Base-by-base conservation (phyloP, 2,797 vertebrate species). In the Decapterus maruadsi region DNA sequence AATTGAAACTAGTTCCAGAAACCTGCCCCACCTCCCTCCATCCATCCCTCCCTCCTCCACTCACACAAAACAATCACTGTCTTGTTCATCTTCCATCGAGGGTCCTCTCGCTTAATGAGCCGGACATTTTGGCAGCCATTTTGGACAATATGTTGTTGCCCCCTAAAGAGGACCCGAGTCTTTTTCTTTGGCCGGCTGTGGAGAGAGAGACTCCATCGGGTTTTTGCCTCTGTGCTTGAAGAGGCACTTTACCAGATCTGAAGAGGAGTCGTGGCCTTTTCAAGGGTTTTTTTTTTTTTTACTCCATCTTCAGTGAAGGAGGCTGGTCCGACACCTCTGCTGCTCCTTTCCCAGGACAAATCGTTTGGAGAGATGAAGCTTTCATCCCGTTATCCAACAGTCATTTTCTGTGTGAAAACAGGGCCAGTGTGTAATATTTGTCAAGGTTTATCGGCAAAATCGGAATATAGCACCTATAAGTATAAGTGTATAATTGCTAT, bases 51-150 rank as follows among this genome's bases (percentile, higher is more conserved):
- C 22, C 16, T 14, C 20, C 50, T 58, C 69, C 29, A 29, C 26
- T 58, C 42, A 55, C 50, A 59, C 51, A 58, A 22, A 40, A 74
- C 70, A 61, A 66, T 60, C 26, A 6, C 46, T 53, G 36, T 57
- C 40, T 63, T 74, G 67, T 81, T 81, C 43, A 29, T 59, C 67
- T 65, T 66, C 62, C 8, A 20, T 70, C 11, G 40, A 74, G 69
- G 19, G 59, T 59, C 68, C 67, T 80, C 68, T 13, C 17, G 26
- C 67, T 72, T 53, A 45, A 57, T 31, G 38, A 74, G 66, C 45
- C n/a, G 55, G 22, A 45, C 29, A 20, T 46, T 75, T 63, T 75
- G 68, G 74, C 74, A 70, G 56, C 61, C 72, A 17, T 78, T 60
- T 77, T 72, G 58, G 58, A 63, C 46, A 34, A 17, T 6, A 8